phyloP scores from a whole-genome alignment of 1,140 invertebrate genomes.

The Steinernema feltiae region DNA sequence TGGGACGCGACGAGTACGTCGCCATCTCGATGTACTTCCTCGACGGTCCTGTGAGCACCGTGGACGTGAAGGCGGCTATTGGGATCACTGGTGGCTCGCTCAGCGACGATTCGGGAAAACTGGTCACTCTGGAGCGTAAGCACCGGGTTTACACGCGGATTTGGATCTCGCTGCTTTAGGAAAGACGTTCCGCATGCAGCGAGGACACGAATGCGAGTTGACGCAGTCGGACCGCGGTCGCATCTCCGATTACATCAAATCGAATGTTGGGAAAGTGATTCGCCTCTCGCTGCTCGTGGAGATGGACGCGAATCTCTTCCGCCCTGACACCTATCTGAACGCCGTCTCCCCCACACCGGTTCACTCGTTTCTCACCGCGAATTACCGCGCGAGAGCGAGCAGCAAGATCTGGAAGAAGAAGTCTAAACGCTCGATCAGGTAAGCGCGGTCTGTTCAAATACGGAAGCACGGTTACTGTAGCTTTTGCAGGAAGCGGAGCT shows the following conservation, averaged over 20 bases:
- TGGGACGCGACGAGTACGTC: slow-evolving; percentile 26
- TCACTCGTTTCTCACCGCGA: slow-evolving; percentile 52
- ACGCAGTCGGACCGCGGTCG: slow-evolving; percentile 25
- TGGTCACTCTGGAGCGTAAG: slow-evolving; percentile 23
- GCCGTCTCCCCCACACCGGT: slow-evolving; percentile 51
- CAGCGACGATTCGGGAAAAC: slow-evolving; percentile 11
- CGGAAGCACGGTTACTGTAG: neutral
- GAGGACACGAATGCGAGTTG: slow-evolving; percentile 28
- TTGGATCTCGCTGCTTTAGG: slow-evolving; percentile 16
- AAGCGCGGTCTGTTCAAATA: neutral
- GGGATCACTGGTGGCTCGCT: slow-evolving; percentile 9
- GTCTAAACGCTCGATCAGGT: neutral
- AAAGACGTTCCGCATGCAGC: slow-evolving; percentile 33
- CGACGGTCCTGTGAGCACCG: slow-evolving; percentile 35
- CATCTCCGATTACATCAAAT: slow-evolving; percentile 33
- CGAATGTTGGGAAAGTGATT: slow-evolving; percentile 42
- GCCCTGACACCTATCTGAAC: slow-evolving; percentile 49
- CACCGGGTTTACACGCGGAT: neutral
- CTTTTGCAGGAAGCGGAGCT: slow-evolving; percentile 13
- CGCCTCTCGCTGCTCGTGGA: slow-evolving; percentile 44
- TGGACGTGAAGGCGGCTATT: slow-evolving; percentile 15
- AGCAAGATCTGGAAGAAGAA: slow-evolving; percentile 47
- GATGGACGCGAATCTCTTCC: slow-evolving; percentile 46
- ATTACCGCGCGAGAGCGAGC: slow-evolving; percentile 50
- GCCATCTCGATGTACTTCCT: slow-evolving; percentile 37